phyloP scores from a whole-genome alignment of 2,888 invertebrate genomes.

The Urechis unicinctus region DNA sequence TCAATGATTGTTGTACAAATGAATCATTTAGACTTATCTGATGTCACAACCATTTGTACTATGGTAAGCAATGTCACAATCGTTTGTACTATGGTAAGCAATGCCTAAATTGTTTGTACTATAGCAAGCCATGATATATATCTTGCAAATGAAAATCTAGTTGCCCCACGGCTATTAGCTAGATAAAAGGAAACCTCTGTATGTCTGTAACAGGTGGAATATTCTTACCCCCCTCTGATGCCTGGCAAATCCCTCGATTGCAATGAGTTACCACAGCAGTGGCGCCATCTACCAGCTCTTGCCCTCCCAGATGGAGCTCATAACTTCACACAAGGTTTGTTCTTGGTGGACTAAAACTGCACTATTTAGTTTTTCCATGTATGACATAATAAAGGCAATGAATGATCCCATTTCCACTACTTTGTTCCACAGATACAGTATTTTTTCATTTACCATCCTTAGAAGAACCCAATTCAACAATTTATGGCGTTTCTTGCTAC shows the following conservation, averaged over 20 bases:
- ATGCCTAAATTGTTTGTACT: no score
- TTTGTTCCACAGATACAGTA: conserved; percentile 67
- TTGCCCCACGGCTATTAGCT: no score
- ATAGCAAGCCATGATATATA: no score
- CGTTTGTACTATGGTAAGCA: no score
- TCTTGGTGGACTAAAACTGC: not conserved
- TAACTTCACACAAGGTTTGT: conserved; percentile 71
- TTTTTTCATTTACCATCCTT: conserved; percentile 92
- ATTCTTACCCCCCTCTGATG: conserved; percentile 83
- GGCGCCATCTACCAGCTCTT: conserved; percentile 93
- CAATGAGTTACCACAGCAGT: conserved; percentile 80
- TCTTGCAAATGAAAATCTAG: no score
- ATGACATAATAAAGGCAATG: no score
- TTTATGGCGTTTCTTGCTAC: conserved; percentile 96
- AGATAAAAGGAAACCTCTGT: no score
- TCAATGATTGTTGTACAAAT: no score
- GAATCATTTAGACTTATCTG: no score
- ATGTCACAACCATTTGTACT: no score
- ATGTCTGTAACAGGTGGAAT: conserved; percentile 58
- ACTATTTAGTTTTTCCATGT: not conserved
- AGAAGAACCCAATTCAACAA: conserved; percentile 60
- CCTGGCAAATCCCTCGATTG: conserved; percentile 59
- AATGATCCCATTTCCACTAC: not conserved
- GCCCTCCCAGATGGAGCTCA: conserved; percentile 98
- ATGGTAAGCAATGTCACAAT: no score